Evolutionary conservation across 2,797 vertebrate genomes (phyloP), one percentile per base, ranked within the genome.

Genomic region (Acanthornis magna): DNA sequence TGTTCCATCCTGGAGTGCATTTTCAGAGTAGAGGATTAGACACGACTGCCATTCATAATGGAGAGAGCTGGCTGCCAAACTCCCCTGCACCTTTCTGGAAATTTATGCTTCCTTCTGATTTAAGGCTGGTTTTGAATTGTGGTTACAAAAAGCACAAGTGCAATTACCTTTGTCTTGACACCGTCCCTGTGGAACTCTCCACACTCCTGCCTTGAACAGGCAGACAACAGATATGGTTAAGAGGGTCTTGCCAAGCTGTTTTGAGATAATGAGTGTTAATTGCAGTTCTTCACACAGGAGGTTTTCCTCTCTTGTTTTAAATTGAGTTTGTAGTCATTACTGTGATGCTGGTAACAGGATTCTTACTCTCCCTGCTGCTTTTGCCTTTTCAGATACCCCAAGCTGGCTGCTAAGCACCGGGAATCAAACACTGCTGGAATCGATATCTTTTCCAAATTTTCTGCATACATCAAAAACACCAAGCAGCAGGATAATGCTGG

Each of bases 381-480:
- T 51, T 92, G 10, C 76, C 66, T 74, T 32, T 93, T 54, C 96
- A 99, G 99, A 97, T 99, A 99, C 95, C 99, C 99, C 57, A 99
- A 97, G 96, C 98, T 99, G 77, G 98, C 98, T 60, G 98, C 98
- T 5, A 99, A 98, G 96, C 98, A 99, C 93, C 98, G 97, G 7
- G 98, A 99, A 67, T 99, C 99, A 63, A 99, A 99, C 97, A 96
- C 98, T 7, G 99, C 99, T 11, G 99, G 99, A 92, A 99, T 99
- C 0, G 99, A 99, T 94, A 98, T 99, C 21, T 99, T 99, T 78
- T 98, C 99, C 95, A 99, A 98, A 97, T 99, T 99, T 97, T 99
- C 99, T 1, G 98, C 99, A 5, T 99, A 98, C 74, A 98, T 99
- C 85, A 99, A 99, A 96, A 99, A 99, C 97, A 99, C 98, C 23